These are phyloP conservation scores for Gambusia holbrooki DNA, from an alignment of 2,113 vertebrate genomes.

Conservation along the genomic window DNA sequence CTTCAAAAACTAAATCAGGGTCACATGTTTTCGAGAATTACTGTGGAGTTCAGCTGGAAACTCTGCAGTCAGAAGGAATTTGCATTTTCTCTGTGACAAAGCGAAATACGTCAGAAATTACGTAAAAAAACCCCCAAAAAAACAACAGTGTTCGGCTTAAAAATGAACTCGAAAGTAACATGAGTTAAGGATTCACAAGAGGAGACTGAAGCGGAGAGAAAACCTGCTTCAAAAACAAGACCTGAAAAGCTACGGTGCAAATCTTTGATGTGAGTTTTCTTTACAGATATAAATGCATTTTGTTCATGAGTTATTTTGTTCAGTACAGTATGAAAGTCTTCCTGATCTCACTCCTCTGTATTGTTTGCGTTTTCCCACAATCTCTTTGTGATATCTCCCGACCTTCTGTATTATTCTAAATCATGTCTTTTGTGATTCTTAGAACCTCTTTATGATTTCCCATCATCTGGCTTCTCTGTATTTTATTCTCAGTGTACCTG, in stretches of 20 bases:
- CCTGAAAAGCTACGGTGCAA: not conserved
- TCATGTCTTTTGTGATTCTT: not conserved
- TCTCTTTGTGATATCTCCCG: not conserved
- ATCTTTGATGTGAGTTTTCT: not conserved
- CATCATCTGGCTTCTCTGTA: not conserved
- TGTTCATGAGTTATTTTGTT: not conserved
- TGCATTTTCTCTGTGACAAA: not conserved
- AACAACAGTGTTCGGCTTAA: not conserved
- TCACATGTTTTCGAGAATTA: conserved; percentile 1
- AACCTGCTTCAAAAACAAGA: not conserved
- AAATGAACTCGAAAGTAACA: not conserved
- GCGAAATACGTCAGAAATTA: not conserved
- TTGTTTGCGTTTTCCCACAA: not conserved
- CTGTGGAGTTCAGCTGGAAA: not conserved
- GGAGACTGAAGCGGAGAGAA: not conserved
- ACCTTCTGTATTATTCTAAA: not conserved
- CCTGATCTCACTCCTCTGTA: not conserved
- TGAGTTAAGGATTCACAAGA: not conserved
- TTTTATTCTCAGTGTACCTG: not conserved
- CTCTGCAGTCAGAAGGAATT: not conserved
- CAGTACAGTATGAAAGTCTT: not conserved
- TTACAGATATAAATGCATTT: not conserved
- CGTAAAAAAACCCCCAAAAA: not conserved
- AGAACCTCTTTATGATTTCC: not conserved
- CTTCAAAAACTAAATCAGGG: not conserved